These are phyloP conservation scores for Peromyscus leucopus DNA, from an alignment of 2,113 vertebrate species.

Conservation along the genomic window DNA sequence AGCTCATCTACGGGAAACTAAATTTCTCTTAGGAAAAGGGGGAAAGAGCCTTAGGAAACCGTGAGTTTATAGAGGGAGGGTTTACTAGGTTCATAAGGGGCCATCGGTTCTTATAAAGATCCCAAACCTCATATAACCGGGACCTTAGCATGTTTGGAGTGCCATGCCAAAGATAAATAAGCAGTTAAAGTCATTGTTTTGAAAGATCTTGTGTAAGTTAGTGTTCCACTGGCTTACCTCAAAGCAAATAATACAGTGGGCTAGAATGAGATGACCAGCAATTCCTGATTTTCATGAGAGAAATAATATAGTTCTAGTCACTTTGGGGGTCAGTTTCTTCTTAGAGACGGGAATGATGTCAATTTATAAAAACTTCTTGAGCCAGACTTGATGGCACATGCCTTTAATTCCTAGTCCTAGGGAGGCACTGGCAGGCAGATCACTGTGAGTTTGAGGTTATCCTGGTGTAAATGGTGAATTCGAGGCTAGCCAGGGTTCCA, in stretches of 20 bases:
- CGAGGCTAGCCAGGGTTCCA: not conserved
- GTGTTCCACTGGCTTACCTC: not conserved
- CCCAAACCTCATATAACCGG: not conserved
- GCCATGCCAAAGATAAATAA: not conserved
- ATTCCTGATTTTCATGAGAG: not conserved
- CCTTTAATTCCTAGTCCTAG: not conserved
- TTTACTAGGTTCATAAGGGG: accelerated
- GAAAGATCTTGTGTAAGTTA: not conserved
- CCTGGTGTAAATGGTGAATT: not conserved
- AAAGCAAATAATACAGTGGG: not conserved
- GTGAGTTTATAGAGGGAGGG: not conserved
- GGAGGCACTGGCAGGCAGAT: not conserved
- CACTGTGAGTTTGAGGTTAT: not conserved
- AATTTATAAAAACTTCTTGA: not conserved
- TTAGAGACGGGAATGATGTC: conserved; percentile 1
- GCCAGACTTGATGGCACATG: not conserved
- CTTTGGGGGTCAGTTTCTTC: not conserved
- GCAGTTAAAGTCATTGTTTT: not conserved
- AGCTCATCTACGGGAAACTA: not conserved
- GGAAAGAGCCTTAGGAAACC: not conserved
- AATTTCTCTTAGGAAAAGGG: not conserved
- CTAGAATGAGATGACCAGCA: not conserved
- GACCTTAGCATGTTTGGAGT: not conserved
- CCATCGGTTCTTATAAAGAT: not conserved
- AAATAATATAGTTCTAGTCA: not conserved